These are phyloP conservation scores for Acheta domesticus DNA, from an alignment of 2,888 invertebrate genomes.

Conservation along the genomic window DNA sequence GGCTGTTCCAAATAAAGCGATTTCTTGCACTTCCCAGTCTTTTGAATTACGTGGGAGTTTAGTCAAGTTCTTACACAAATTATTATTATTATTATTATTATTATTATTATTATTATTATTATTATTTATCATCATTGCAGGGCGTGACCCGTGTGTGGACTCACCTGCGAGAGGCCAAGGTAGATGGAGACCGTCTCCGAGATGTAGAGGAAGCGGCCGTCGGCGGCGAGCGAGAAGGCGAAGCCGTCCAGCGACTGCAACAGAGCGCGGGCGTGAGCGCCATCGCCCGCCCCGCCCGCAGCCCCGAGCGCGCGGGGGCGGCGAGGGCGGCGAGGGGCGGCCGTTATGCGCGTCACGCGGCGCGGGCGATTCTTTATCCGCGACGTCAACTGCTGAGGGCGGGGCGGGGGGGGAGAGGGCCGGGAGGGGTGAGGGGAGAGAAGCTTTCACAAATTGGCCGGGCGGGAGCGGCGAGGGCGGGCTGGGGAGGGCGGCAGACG, in stretches of 20 bases:
- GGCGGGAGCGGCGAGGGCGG: slow-evolving; percentile 45
- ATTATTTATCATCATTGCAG: too few relatives aligned
- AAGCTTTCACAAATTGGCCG: slow-evolving; percentile 42
- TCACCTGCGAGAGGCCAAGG: slow-evolving; percentile 97
- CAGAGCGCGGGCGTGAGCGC: slow-evolving; percentile 40
- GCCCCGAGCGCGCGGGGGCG: not conserved
- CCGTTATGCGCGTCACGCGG: slow-evolving; percentile 49
- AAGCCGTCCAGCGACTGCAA: slow-evolving; percentile 95
- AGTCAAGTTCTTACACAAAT: too few relatives aligned
- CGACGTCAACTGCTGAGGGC: slow-evolving; percentile 43
- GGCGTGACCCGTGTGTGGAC: slow-evolving; percentile 42
- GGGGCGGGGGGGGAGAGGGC: slow-evolving; percentile 45
- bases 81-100: too few relatives aligned
- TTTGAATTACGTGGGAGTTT: too few relatives aligned
- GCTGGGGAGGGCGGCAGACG: not conserved
- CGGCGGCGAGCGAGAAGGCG: slow-evolving; percentile 90
- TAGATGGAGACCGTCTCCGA: slow-evolving; percentile 99
- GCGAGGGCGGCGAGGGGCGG: slow-evolving; percentile 2
- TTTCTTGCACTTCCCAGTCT: too few relatives aligned
- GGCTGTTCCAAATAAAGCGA: too few relatives aligned
- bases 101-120: too few relatives aligned
- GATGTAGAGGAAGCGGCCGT: slow-evolving; percentile 97
- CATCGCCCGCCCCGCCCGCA: not conserved
- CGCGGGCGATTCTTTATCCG: slow-evolving; percentile 50
- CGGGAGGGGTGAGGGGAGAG: slow-evolving; percentile 42